Conservation (phyloP, 2,113 vertebrate species). For the Sylvietta virens region DNA sequence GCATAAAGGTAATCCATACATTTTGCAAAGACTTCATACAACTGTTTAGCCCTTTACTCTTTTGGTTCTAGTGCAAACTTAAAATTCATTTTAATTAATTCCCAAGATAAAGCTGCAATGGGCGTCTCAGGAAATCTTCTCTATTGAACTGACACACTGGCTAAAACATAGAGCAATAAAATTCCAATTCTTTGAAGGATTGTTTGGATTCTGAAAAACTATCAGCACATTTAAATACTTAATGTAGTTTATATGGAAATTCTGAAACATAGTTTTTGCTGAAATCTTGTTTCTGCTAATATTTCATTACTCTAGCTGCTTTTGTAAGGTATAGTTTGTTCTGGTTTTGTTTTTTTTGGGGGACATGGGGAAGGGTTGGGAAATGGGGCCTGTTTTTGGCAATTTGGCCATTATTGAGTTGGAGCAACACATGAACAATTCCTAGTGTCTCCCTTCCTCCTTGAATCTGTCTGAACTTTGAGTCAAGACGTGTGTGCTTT, state of each 20-base stretch:
- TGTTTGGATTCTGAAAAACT: neutral
- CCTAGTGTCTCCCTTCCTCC: neutral
- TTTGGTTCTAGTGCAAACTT: neutral
- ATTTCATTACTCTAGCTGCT: neutral
- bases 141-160: neutral
- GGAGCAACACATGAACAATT: neutral
- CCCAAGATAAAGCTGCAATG: neutral
- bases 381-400: rapidly evolving
- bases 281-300: neutral
- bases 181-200: neutral
- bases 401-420: neutral
- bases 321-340: neutral
- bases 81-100: slow-evolving; percentile 20
- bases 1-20: neutral
- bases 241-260: neutral
- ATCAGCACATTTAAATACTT: neutral
- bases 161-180: slow-evolving; percentile 1
- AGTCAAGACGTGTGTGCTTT: neutral
- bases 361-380: neutral
- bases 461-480: neutral
- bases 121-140: neutral
- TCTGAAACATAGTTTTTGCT: neutral
- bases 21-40: neutral
- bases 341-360: neutral
- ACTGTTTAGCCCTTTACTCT: neutral